Conservation (phyloP, 2,888 invertebrate species). For the Epistrophe eligans region DNA sequence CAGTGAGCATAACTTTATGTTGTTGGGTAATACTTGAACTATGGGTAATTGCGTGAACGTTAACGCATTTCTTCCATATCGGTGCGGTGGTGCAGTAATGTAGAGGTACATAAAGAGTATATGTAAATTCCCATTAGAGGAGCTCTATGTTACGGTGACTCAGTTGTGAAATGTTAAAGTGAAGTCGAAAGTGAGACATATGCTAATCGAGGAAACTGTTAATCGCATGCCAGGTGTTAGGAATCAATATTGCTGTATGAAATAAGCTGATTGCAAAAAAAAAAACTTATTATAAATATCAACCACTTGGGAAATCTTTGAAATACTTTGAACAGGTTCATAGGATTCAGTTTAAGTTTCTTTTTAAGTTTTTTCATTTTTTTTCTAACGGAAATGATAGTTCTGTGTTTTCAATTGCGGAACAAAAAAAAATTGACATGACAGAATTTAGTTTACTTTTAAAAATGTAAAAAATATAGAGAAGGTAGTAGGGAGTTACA, state of each 20-base stretch:
- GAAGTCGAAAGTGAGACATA: constrained; percentile 10
- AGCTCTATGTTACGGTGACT: constrained; percentile 6
- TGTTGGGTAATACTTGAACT: constrained; percentile 21
- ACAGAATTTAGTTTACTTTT: neutral
- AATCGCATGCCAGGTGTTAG: constrained; percentile 32
- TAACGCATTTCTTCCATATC: constrained; percentile 19
- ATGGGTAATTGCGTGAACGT: constrained; percentile 46
- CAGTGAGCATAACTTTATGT: constrained; percentile 21
- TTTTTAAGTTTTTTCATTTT: too few relatives aligned
- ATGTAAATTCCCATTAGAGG: constrained; percentile 20
- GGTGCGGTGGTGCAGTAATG: neutral
- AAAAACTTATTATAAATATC: neutral
- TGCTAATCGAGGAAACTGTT: constrained; percentile 39
- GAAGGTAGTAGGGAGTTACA: too few relatives aligned
- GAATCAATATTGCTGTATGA: neutral
- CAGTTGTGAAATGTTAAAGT: constrained; percentile 32
- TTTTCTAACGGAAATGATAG: constrained; percentile 6
- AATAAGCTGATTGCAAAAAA: constrained; percentile 11
- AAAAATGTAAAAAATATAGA: neutral
- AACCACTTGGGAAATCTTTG: constrained; percentile 8
- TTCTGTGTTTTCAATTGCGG: neutral
- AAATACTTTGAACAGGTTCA: neutral
- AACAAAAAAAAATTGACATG: neutral
- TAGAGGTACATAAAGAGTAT: neutral
- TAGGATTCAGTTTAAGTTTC: neutral